Evolutionary conservation across 2,797 vertebrate species (phyloP).

Genomic region (Perodicticus potto): DNA sequence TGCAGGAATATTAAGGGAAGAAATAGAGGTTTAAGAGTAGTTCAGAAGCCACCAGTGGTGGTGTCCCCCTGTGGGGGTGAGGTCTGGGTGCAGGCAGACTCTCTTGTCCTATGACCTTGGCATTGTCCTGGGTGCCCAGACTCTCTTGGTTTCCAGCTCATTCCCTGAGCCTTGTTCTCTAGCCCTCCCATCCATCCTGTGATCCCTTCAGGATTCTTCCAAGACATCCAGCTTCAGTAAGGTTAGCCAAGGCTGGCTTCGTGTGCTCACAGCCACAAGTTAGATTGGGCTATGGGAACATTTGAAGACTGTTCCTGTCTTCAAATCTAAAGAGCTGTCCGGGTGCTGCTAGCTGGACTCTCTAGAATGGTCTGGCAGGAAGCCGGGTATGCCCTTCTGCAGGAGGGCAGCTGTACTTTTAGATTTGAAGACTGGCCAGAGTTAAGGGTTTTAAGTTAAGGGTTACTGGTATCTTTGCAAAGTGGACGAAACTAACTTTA

Average conservation of each 20-base stretch:
- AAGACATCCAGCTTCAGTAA: neutral
- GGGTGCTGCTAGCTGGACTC: neutral
- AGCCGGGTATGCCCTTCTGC: neutral
- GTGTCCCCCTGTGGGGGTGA: neutral
- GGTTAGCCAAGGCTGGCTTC: neutral
- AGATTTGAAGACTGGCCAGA: conserved; percentile 31
- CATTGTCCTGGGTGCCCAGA: neutral
- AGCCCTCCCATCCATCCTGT: neutral
- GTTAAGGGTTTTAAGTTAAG: neutral
- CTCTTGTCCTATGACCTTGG: neutral
- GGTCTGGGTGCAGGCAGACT: neutral
- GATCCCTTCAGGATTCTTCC: neutral
- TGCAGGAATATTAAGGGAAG: neutral
- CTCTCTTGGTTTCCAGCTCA: neutral
- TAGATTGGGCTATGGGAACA: neutral
- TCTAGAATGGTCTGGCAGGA: neutral
- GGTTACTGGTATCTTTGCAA: conserved; percentile 10
- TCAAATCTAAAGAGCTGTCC: neutral
- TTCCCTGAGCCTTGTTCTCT: neutral
- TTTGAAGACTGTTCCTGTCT: neutral
- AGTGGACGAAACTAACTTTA: neutral
- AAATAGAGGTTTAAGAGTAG: neutral
- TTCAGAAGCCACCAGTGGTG: neutral
- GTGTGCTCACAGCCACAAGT: neutral
- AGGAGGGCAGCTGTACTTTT: neutral